Percentiles rank a stretch among this genome's conserved stretches.
Conservation (phyloP, 2,113 vertebrate species). For the Micromys minutus region DNA sequence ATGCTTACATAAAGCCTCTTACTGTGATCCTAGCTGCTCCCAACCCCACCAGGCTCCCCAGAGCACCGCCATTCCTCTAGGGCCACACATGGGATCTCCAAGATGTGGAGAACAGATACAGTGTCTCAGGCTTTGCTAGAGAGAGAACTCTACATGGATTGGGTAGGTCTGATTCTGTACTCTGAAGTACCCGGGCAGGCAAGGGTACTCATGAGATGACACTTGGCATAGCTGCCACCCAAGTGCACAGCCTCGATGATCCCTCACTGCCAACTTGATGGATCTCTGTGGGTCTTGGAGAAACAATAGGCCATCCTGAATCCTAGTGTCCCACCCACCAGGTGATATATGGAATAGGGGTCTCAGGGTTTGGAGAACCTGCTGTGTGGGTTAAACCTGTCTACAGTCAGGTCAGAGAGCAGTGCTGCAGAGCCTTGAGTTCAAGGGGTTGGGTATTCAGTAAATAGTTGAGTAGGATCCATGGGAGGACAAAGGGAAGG, state of each 20-base stretch:
- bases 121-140: neutral
- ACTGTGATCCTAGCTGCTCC: rapidly evolving
- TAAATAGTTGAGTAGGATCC: neutral
- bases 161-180: neutral
- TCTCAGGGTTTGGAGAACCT: neutral
- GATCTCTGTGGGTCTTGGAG: neutral
- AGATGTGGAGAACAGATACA: neutral
- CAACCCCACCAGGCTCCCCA: neutral
- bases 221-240: neutral
- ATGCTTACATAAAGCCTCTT: slow-evolving; percentile 30
- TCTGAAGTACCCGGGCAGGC: neutral
- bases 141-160: neutral
- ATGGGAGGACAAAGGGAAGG: neutral
- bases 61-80: neutral
- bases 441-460: neutral
- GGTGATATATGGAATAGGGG: neutral
- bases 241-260: neutral
- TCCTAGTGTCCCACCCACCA: neutral
- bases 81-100: neutral
- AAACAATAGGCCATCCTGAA: neutral
- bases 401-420: neutral
- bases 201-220: neutral
- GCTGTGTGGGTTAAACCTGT: neutral
- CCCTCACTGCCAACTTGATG: neutral
- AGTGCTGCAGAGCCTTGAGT: neutral